These are phyloP conservation scores for Lathamus discolor DNA, from an alignment of 2,113 vertebrate genomes.

Conservation along the genomic window DNA sequence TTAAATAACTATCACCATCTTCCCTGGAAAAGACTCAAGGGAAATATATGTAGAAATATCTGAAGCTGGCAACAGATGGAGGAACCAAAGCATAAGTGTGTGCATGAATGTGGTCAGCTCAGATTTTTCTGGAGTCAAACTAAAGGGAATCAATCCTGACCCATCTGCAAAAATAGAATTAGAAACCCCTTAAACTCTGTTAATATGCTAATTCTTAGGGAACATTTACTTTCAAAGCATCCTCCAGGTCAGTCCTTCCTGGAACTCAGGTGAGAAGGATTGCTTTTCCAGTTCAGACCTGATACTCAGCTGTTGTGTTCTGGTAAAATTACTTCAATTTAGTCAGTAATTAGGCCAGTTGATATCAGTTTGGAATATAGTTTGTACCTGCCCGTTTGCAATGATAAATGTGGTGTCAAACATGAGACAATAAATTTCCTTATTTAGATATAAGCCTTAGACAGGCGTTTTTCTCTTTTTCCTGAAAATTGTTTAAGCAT, in stretches of 20 bases:
- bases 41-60: not conserved
- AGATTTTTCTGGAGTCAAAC: not conserved
- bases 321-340: not conserved
- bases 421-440: not conserved
- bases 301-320: not conserved
- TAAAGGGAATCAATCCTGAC: not conserved
- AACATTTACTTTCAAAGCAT: not conserved
- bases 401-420: not conserved
- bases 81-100: rapidly evolving
- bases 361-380: not conserved
- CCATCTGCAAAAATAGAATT: not conserved
- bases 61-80: not conserved
- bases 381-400: not conserved
- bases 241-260: not conserved
- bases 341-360: not conserved
- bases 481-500: conserved; percentile 14
- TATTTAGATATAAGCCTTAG: not conserved
- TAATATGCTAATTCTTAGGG: not conserved
- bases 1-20: not conserved
- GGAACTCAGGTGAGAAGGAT: not conserved
- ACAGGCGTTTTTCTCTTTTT: not conserved
- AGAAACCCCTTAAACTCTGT: not conserved
- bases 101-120: rapidly evolving
- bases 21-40: not conserved
- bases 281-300: rapidly evolving